A percentile compares a stretch with the other conserved stretches of the same genome.
Conservation (phyloP, 2,797 vertebrate species). For the Emys orbicularis region DNA sequence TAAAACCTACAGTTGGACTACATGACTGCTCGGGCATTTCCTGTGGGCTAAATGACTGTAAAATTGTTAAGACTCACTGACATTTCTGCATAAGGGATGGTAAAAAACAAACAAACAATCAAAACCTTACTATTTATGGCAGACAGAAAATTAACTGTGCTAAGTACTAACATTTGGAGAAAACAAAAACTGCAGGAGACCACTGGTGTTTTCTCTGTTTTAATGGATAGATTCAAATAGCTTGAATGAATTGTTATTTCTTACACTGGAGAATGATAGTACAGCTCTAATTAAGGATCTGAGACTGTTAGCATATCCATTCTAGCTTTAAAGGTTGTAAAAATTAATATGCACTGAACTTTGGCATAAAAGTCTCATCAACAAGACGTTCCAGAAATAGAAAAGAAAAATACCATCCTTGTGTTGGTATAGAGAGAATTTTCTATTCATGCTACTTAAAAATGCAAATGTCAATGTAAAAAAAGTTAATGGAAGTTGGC, state of each 20-base stretch:
- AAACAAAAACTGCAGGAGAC: constrained; percentile 79
- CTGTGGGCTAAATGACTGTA: neutral
- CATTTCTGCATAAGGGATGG: neutral
- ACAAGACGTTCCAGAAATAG: neutral
- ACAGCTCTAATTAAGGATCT: constrained; percentile 33
- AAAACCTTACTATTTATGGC: constrained; percentile 43
- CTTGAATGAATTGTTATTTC: constrained; percentile 76
- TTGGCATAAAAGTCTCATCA: constrained; percentile 11
- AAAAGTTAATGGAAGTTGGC: constrained; percentile 26
- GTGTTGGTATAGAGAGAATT: constrained; percentile 13
- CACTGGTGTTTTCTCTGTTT: constrained; percentile 64
- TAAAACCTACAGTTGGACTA: constrained; percentile 20
- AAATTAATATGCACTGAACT: constrained; percentile 35
- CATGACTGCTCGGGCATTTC: constrained; percentile 25
- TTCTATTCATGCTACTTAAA: neutral
- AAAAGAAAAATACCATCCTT: neutral
- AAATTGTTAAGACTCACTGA: neutral
- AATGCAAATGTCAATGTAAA: constrained; percentile 6
- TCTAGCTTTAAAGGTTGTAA: constrained; percentile 45
- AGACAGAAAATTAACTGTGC: constrained; percentile 68
- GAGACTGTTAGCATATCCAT: constrained; percentile 45
- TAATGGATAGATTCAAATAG: constrained; percentile 78
- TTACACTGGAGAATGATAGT: constrained; percentile 44
- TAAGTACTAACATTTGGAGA: constrained; percentile 77
- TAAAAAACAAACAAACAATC: neutral